Conservation (phyloP, 2,113 vertebrate genomes). For the Alces alces region DNA sequence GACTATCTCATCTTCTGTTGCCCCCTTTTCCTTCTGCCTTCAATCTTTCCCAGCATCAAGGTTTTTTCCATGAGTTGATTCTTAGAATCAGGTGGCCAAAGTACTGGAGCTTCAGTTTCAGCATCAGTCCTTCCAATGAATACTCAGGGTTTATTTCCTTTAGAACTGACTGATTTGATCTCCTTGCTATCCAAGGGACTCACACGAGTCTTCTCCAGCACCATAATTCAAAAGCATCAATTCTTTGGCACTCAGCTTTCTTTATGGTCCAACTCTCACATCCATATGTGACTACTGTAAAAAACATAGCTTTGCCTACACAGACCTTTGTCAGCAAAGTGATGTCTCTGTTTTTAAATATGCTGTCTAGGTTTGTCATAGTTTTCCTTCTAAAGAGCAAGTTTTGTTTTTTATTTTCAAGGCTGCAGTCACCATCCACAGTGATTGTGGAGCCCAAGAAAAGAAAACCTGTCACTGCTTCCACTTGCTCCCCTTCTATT, state of each 20-base stretch:
- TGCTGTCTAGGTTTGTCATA: neutral
- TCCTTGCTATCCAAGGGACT: neutral
- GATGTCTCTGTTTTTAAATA: neutral
- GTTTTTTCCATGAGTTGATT: neutral
- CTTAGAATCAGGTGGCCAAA: neutral
- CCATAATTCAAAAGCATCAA: neutral
- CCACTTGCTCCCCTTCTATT: neutral
- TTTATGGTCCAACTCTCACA: neutral
- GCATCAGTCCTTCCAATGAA: neutral
- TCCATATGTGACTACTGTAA: neutral
- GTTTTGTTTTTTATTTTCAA: fast-evolving
- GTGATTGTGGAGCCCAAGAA: neutral
- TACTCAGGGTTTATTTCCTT: neutral
- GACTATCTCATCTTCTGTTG: neutral
- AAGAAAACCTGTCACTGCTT: neutral
- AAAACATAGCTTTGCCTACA: neutral
- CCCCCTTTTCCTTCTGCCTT: neutral
- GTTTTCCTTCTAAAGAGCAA: neutral
- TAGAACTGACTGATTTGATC: neutral
- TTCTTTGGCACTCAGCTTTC: neutral
- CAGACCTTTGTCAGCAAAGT: neutral
- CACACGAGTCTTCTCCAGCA: neutral
- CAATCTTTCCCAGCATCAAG: neutral
- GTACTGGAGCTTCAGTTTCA: neutral
- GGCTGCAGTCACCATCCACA: neutral